Percentiles rank a stretch among this genome's conserved stretches.
phyloP scores from a whole-genome alignment of 2,797 vertebrate genomes.

The Syngnathus rostellatus region DNA sequence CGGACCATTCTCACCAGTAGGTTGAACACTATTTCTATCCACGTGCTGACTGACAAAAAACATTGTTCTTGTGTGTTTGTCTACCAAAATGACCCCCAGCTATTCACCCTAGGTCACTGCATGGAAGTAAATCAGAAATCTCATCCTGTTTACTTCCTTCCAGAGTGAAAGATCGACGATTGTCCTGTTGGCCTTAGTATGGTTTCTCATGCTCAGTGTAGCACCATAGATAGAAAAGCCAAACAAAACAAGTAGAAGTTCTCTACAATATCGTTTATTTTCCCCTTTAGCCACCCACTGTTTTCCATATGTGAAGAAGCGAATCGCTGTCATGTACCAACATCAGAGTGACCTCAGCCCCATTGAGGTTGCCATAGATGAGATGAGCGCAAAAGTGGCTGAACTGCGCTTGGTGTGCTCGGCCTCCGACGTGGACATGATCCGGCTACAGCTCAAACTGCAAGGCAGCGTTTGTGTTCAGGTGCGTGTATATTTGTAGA shows the following conservation, averaged over 20 bases:
- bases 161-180: background rate
- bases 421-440: slow-evolving; percentile 91
- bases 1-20: slow-evolving; percentile 90
- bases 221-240: background rate
- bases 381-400: slow-evolving; percentile 90
- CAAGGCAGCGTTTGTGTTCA: slow-evolving; percentile 85
- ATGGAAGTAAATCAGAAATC: too few species aligned
- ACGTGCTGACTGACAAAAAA: background rate
- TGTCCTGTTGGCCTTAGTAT: background rate
- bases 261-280: background rate
- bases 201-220: background rate
- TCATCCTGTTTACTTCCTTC: background rate
- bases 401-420: slow-evolving; percentile 86
- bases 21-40: slow-evolving; percentile 10
- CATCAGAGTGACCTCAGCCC: slow-evolving; percentile 94
- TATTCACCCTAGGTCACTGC: too few species aligned
- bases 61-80: background rate
- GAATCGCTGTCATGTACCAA: slow-evolving; percentile 95
- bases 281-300: slow-evolving; percentile 81
- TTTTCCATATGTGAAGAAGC: slow-evolving; percentile 96
- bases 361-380: slow-evolving; percentile 95
- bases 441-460: slow-evolving; percentile 90
- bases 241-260: background rate
- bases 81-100: background rate
- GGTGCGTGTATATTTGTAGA: slow-evolving; percentile 21